These are phyloP conservation scores for Pseudorhiza aurosa DNA, from an alignment of 30 jellyfish, hydroid and myxozoan genomes.

Conservation along the genomic window DNA sequence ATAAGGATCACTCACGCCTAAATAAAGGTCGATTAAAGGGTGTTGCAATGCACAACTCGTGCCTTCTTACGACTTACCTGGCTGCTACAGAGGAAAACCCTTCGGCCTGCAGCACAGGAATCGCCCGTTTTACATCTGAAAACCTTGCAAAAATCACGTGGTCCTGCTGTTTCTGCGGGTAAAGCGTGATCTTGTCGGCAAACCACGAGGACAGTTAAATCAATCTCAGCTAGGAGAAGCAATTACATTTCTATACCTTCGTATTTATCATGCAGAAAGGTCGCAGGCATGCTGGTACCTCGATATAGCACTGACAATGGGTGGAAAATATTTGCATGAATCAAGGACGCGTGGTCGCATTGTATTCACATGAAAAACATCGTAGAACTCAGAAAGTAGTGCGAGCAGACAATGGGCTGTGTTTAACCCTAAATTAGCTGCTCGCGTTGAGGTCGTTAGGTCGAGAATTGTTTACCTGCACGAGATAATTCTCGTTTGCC, in stretches of 20 bases:
- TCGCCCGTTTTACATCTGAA: too few species aligned
- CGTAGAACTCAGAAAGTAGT: too few species aligned
- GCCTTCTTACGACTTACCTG: too few species aligned
- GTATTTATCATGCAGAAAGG: slow-evolving; percentile 4
- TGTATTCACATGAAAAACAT: neutral
- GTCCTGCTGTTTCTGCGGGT: neutral
- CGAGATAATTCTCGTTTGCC: neutral
- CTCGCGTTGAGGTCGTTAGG: neutral
- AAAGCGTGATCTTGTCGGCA: neutral
- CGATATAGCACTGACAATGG: neutral
- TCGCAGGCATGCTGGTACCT: slow-evolving; percentile 36
- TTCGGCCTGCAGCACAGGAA: too few species aligned
- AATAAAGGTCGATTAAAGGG: too few species aligned
- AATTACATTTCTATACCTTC: neutral
- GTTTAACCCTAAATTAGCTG: too few species aligned
- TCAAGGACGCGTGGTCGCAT: slow-evolving; percentile 22
- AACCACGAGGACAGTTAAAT: neutral
- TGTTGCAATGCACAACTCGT: too few species aligned
- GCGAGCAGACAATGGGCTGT: too few species aligned
- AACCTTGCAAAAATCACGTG: slow-evolving; percentile 1
- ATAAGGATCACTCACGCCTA: too few species aligned
- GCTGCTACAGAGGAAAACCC: too few species aligned
- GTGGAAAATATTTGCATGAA: slow-evolving; percentile 16
- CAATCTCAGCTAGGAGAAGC: neutral
- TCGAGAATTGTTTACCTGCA: neutral